phyloP scores from a whole-genome alignment of 2,113 vertebrate species.

The Morphnarchus princeps region DNA sequence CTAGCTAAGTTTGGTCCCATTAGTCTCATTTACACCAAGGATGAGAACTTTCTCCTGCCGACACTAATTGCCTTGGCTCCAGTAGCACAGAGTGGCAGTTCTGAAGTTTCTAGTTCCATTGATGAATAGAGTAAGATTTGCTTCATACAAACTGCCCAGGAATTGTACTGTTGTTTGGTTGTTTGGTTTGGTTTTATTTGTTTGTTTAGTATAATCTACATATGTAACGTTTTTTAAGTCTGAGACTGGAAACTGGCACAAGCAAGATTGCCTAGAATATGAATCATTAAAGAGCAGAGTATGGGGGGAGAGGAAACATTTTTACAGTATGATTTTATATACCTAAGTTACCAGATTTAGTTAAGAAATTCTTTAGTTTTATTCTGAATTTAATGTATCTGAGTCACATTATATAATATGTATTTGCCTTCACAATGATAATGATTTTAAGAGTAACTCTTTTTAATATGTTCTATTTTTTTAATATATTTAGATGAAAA shows the following conservation, averaged over 20 bases:
- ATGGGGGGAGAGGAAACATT: not conserved
- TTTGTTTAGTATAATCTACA: not conserved
- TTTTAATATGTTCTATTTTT: not conserved
- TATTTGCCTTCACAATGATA: not conserved
- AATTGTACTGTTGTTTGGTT: not conserved
- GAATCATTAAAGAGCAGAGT: not conserved
- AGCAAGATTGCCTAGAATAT: not conserved
- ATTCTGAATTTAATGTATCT: not conserved
- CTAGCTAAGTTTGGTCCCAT: not conserved
- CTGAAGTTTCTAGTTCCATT: not conserved
- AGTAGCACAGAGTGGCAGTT: not conserved
- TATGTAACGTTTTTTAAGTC: not conserved
- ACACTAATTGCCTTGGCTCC: not conserved
- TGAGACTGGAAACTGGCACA: not conserved
- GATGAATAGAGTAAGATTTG: not conserved
- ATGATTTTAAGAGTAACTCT: not conserved
- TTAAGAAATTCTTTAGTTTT: not conserved
- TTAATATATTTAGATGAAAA: slow-evolving; percentile 39
- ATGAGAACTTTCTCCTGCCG: not conserved
- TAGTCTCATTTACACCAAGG: not conserved
- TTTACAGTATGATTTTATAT: not conserved
- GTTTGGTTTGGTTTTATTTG: not conserved
- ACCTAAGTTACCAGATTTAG: not conserved
- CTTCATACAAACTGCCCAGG: not conserved
- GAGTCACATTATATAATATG: not conserved